These are phyloP conservation scores for Dasypolia templi DNA, from an alignment of 2,888 invertebrate species.

Conservation along the genomic window DNA sequence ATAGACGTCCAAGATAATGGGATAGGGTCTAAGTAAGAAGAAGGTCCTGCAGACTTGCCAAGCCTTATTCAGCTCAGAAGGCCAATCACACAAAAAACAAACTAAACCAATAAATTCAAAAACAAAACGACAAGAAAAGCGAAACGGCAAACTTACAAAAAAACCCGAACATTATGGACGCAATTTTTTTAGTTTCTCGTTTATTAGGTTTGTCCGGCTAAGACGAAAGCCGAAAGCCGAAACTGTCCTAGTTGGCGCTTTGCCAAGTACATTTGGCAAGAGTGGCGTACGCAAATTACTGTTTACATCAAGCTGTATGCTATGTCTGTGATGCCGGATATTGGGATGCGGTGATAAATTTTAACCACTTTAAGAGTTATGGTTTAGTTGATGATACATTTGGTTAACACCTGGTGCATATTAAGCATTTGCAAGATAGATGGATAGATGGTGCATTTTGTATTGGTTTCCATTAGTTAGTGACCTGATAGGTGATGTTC, in stretches of 20 bases:
- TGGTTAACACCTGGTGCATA: constrained; percentile 2
- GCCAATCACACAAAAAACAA: constrained; percentile 12
- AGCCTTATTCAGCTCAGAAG: too few species aligned
- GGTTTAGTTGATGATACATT: constrained; percentile 1
- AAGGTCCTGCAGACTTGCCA: background rate
- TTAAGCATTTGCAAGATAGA: too few species aligned
- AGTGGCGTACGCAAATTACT: constrained; percentile 79
- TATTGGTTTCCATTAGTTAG: too few species aligned
- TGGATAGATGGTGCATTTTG: too few species aligned
- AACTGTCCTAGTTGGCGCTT: constrained; percentile 73
- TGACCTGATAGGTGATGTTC: too few species aligned
- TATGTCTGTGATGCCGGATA: constrained; percentile 42
- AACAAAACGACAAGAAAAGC: constrained; percentile 38
- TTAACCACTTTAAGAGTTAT: constrained; percentile 49
- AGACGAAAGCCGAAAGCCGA: constrained; percentile 59
- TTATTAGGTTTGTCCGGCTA: constrained; percentile 71
- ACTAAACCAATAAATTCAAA: constrained; percentile 40
- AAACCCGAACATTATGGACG: constrained; percentile 49
- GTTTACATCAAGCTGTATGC: constrained; percentile 73
- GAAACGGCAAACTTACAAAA: constrained; percentile 52
- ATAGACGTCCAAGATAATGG: background rate
- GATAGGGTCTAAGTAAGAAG: background rate
- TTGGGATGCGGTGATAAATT: constrained; percentile 43
- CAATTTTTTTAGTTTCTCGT: constrained; percentile 71
- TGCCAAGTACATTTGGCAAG: constrained; percentile 82